Evolutionary conservation across 2,888 invertebrate species (phyloP).

Genomic region (Plagiodera versicolora): DNA sequence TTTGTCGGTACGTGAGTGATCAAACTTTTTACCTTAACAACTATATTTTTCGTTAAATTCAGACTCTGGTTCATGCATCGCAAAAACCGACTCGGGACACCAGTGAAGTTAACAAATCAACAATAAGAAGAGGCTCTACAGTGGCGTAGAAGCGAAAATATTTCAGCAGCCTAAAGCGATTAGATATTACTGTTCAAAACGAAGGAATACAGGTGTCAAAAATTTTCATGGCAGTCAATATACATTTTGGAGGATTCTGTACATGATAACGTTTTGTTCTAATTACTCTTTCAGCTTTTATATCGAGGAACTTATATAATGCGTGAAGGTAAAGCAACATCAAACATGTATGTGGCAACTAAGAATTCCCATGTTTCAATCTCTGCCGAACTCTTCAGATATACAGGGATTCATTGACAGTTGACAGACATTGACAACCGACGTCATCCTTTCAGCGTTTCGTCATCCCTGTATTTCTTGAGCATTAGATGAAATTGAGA

Average conservation of each 20-base stretch:
- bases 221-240: background rate
- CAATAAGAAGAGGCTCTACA: background rate
- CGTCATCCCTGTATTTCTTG: too few relatives aligned
- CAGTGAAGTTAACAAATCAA: background rate
- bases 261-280: background rate
- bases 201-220: background rate
- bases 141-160: background rate
- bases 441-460: too few relatives aligned
- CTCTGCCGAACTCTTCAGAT: too few relatives aligned
- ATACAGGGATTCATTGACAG: too few relatives aligned
- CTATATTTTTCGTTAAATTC: constrained; percentile 7
- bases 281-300: too few relatives aligned
- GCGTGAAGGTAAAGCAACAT: too few relatives aligned
- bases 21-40: background rate
- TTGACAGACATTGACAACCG: too few relatives aligned
- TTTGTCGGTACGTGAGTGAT: constrained; percentile 14
- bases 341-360: too few relatives aligned
- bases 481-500: too few relatives aligned
- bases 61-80: constrained; percentile 3
- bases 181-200: background rate
- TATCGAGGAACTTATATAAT: too few relatives aligned
- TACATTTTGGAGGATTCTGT: background rate
- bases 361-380: too few relatives aligned
- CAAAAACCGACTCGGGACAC: background rate
- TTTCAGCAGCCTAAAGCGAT: background rate